Conservation (phyloP, 2,113 vertebrate genomes). For the Muntiacus reevesi region DNA sequence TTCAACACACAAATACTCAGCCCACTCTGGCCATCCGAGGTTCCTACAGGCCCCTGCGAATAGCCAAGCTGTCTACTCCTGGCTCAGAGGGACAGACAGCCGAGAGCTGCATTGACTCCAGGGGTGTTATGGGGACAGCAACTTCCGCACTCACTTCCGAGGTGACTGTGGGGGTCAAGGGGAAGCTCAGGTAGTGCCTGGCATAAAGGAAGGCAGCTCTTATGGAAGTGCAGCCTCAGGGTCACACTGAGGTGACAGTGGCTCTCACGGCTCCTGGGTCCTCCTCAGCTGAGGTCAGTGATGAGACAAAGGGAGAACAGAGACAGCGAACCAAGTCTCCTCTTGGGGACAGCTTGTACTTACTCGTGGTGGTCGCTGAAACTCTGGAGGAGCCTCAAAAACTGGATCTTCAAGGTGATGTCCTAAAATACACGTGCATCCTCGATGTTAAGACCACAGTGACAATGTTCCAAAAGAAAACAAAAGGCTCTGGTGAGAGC, state of each 20-base stretch:
- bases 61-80: not conserved
- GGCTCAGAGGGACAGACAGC: not conserved
- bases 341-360: constrained; percentile 74
- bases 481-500: not conserved
- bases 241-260: not conserved
- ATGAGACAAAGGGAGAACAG: not conserved
- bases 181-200: not conserved
- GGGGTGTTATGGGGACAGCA: not conserved
- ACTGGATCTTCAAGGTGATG: constrained; percentile 99
- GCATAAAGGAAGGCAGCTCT: not conserved
- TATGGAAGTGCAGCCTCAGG: not conserved
- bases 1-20: not conserved
- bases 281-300: not conserved
- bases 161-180: not conserved
- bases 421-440: constrained; percentile 83
- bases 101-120: not conserved
- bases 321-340: not conserved
- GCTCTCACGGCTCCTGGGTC: not conserved
- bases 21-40: not conserved
- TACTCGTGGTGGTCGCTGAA: constrained; percentile 99
- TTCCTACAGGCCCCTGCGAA: not conserved
- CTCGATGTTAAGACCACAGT: constrained; percentile 14
- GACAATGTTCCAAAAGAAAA: not conserved
- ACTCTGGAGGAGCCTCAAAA: constrained; percentile 96
- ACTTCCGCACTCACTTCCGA: not conserved